Base-by-base conservation (phyloP, 1,140 invertebrate species). In the Trinorchestia longiramus region DNA sequence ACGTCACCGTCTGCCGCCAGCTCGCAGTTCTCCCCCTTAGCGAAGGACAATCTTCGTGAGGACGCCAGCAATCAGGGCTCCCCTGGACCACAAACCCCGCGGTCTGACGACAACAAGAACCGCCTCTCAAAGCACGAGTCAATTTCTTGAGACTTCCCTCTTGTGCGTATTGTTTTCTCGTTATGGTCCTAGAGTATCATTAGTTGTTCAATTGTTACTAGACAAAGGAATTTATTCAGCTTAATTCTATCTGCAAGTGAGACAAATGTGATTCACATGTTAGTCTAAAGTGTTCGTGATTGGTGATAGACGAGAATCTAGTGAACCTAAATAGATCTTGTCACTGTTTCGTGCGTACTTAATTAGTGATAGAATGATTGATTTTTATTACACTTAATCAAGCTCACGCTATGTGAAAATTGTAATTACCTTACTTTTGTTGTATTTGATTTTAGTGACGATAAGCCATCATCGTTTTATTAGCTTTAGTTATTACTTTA, bases 121-220 rank as follows among this genome's bases (percentile, higher is more conserved):
- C 92, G 92, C 47, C 43, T 94, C 3, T 94, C 92, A 42, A 94
- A 91, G 88, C 88, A 91, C 88, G 88, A 94, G 43, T 45, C 92
- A 17, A 47, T 94, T 94, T 94, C 92, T 94, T 94, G 92, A 94
- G 92, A 94, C 92, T 43, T 45, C 44, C 44, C 44, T 40, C 44
- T 47, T 6, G 43, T 47, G 92, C 92, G 92, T 94, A 40, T 45
- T 94, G 44, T 94, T 94, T 8, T 94, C 43, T 43, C 92, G 43
- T n/a, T 45, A 45, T 94, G 92, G 92, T 94, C 92, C 11, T 94
- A 47, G 43, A 11, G 36, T 94, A 94, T 44, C 92, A 94, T 11
- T 94, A 94, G 92, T 47, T 94, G 92, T 94, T 94, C 92, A 45
- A 94, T 94, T 94, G 92, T 94, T 94, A 47, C 44, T 94, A 94